Base-by-base conservation (phyloP, 2,888 invertebrate species). In the Petrolisthes cinctipes region DNA sequence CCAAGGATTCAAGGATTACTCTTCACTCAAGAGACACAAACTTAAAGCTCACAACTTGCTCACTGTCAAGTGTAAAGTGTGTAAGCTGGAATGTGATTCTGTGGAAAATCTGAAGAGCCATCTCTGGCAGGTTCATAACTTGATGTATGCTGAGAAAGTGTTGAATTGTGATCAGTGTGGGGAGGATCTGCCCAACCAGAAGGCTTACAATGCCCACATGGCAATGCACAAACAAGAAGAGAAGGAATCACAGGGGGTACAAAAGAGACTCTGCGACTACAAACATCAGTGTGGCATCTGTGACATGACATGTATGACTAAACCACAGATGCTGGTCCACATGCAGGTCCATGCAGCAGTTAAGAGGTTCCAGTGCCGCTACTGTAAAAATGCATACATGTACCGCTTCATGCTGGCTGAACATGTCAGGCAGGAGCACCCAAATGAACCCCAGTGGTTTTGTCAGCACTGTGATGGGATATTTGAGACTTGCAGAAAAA, bases 331-430 rank as follows among this genome's bases (percentile, higher is more conserved):
- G 85, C 51, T 89, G 23, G 66, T 78, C 14, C 89, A 89, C 73
- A 66, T 89, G n/a, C 84, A 88, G 68, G 81, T 88, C 66, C 87
- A 88, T 88, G 87, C 87, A 81, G 87, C 87, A 51, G 79, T 84
- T 51, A 81, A 88, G 53, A 84, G 84, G 61, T 88, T 81, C 56
- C 71, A 73, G 56, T 88, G 87, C 75, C 76, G 83, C 5, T 88
- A 88, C 37, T 88, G 87, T 37, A 84, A 81, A 80, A 75, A 23
- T 75, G 83, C 87, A 4, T 88, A 75, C 54, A 84, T 84, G 75
- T 88, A 84, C 75, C 83, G 81, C 56, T 88, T 88, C 66, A 73
- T 84, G 6, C 66, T 88, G 61, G 87, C 83, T 51, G 85, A 82
- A 9, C 89, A 89, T 81, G 76, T 83, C 17, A 82, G 85, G 53